These are phyloP conservation scores for Coecobrya sp. DNA, from an alignment of 2,888 invertebrate genomes.

Conservation along the genomic window DNA sequence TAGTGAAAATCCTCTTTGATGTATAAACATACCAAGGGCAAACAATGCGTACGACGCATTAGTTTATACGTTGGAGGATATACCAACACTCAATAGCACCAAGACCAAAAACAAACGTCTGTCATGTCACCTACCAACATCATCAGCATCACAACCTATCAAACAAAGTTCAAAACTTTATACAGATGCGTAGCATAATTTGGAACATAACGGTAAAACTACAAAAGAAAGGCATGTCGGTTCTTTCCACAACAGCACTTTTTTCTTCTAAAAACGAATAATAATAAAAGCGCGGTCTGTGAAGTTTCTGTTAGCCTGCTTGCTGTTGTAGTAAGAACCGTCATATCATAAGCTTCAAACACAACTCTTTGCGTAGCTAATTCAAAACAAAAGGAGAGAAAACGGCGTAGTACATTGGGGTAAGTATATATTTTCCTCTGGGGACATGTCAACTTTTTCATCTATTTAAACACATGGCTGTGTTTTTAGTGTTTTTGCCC, in stretches of 20 bases:
- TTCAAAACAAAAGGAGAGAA: conserved; percentile 67
- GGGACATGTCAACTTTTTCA: conserved; percentile 76
- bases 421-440: conserved; percentile 67
- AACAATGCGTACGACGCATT: conserved; percentile 24
- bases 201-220: conserved; percentile 34
- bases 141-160: conserved; percentile 3
- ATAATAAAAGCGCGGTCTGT: conserved; percentile 46
- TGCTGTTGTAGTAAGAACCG: background rate
- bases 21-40: conserved; percentile 31
- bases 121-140: conserved; percentile 66
- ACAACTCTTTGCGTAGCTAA: conserved; percentile 66
- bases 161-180: conserved; percentile 71
- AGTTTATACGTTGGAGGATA: background rate
- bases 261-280: conserved; percentile 37
- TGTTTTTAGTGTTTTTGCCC: conserved; percentile 54
- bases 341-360: conserved; percentile 62
- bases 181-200: background rate
- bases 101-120: conserved; percentile 45
- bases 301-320: background rate
- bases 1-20: conserved; percentile 61
- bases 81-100: too few species aligned
- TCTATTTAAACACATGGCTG: conserved; percentile 49
- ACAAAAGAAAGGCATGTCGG: conserved; percentile 62
- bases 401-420: conserved; percentile 6
- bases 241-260: conserved; percentile 55